These are phyloP conservation scores for Malurus leucopterus DNA, from an alignment of 2,797 vertebrate species.

Conservation along the genomic window DNA sequence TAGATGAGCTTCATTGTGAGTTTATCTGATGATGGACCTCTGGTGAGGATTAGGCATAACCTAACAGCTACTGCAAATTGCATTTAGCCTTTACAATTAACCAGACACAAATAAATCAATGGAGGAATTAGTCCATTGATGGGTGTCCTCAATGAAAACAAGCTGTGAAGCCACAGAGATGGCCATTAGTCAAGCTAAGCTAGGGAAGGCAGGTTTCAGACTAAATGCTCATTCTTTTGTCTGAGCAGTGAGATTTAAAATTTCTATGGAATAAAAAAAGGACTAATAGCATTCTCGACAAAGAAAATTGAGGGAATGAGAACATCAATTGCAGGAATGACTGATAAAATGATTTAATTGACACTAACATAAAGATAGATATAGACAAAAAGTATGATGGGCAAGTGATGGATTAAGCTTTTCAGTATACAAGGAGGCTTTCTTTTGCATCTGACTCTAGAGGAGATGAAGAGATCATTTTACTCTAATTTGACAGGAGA, in stretches of 20 bases:
- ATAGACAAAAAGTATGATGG: neutral
- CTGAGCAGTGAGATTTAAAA: neutral
- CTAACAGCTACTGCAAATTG: neutral
- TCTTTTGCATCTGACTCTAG: neutral
- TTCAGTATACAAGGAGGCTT: neutral
- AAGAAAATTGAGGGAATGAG: neutral
- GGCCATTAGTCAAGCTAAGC: neutral
- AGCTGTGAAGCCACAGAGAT: neutral
- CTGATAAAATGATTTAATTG: conserved; percentile 4
- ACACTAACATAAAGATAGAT: conserved; percentile 1
- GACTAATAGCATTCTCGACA: neutral
- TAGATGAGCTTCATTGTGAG: neutral
- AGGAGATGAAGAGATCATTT: neutral
- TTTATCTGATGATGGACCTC: neutral
- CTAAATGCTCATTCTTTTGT: neutral
- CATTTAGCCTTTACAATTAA: neutral
- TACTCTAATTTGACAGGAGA: neutral
- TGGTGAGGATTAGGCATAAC: neutral
- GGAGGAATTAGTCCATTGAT: neutral
- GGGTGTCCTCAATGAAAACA: neutral
- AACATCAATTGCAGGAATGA: neutral
- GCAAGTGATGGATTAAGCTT: neutral
- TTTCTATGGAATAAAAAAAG: neutral
- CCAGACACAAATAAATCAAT: neutral
- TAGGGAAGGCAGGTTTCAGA: neutral